Percentiles rank a stretch among this genome's conserved stretches.
Evolutionary conservation across 2,888 invertebrate species (phyloP).

Genomic region (Eremobia ochroleuca): DNA sequence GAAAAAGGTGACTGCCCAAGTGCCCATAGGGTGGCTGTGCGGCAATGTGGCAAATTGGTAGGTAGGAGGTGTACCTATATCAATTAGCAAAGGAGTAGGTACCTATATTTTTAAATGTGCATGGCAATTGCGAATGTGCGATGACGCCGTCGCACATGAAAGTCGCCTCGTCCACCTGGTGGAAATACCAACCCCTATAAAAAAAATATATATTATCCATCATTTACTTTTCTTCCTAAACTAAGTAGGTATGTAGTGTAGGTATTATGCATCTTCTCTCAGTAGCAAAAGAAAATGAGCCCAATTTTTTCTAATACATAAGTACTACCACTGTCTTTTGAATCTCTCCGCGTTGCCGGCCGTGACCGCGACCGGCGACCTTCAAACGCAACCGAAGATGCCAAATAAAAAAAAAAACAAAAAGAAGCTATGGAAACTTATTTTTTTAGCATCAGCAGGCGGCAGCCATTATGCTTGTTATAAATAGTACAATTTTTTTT

Average conservation of each 20-base stretch:
- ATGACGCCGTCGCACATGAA: background rate
- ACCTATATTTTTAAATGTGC: background rate
- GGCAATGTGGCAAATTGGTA: too few relatives aligned
- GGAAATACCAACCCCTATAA: background rate
- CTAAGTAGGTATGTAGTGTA: background rate
- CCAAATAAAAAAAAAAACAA: constrained; percentile 10
- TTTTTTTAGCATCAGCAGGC: background rate
- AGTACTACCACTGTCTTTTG: background rate
- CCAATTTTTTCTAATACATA: background rate
- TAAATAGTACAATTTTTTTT: background rate
- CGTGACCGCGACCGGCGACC: constrained; percentile 35
- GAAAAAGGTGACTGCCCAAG: background rate
- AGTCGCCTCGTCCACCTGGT: background rate
- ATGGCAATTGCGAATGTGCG: background rate
- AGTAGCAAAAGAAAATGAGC: background rate
- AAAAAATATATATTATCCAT: background rate
- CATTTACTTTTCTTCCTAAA: background rate
- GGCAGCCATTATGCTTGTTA: background rate
- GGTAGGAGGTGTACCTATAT: background rate
- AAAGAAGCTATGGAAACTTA: background rate
- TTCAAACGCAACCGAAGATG: constrained; percentile 33
- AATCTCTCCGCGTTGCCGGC: background rate
- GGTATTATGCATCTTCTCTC: background rate
- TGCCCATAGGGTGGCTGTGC: too few relatives aligned
- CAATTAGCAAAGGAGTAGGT: background rate